These are phyloP conservation scores for Tricholaema leucomelas DNA, from an alignment of 2,113 vertebrate genomes.

Conservation along the genomic window DNA sequence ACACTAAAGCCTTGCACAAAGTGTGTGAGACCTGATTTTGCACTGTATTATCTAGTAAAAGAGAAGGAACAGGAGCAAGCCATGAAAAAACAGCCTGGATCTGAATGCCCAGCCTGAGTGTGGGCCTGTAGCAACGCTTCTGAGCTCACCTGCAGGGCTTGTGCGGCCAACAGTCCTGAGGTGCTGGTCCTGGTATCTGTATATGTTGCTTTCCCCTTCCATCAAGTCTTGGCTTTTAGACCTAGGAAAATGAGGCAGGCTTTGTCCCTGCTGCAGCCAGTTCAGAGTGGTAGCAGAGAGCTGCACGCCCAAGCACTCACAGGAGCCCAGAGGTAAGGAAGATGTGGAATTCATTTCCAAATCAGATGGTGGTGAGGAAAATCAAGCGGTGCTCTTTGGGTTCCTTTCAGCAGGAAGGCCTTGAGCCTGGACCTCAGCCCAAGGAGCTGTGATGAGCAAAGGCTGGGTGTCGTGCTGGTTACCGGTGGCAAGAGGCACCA, in stretches of 20 bases:
- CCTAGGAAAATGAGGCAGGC: background rate
- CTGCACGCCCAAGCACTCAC: background rate
- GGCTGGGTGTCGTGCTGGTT: background rate
- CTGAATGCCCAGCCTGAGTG: background rate
- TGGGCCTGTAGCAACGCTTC: background rate
- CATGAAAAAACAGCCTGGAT: background rate
- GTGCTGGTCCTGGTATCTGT: background rate
- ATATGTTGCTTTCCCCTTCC: background rate
- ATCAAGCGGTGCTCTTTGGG: background rate
- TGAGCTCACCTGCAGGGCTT: background rate
- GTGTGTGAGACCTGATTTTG: background rate
- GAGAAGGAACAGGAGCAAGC: background rate
- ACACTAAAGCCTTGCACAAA: background rate
- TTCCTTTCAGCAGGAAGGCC: background rate
- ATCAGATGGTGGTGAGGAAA: background rate
- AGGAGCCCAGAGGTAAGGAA: background rate
- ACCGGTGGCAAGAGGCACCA: background rate
- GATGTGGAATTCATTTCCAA: background rate
- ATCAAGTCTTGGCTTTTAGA: accelerated
- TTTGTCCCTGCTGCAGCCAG: background rate
- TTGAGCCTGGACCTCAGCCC: background rate
- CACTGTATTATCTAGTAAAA: background rate
- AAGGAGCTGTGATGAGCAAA: background rate
- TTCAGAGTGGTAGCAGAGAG: background rate
- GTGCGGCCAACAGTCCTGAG: background rate